Conservation (phyloP, 2,113 vertebrate genomes). For the Ammodytes dubius region DNA sequence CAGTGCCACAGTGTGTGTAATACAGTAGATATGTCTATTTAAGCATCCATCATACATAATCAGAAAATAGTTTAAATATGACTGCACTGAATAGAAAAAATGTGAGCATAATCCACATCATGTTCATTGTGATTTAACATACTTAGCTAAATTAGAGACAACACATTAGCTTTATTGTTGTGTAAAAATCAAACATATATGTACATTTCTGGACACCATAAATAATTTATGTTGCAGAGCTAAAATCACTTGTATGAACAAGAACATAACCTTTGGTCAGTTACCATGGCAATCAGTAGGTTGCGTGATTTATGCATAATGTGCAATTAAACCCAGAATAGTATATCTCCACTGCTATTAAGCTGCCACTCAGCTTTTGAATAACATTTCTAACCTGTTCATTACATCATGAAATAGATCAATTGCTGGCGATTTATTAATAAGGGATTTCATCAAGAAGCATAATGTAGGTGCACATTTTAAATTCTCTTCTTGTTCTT, state of each 20-base stretch:
- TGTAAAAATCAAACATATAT: constrained; percentile 7
- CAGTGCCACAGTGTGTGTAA: constrained; percentile 28
- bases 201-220: too few relatives aligned
- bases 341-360: neutral
- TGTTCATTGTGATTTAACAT: neutral
- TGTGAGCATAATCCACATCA: constrained; percentile 37
- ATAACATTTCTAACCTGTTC: constrained; percentile 6
- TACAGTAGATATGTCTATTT: constrained; percentile 39
- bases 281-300: neutral
- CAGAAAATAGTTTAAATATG: constrained; percentile 43
- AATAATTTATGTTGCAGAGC: too few relatives aligned
- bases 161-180: constrained; percentile 15
- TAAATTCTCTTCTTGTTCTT: neutral
- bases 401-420: constrained; percentile 29
- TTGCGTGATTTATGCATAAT: too few relatives aligned
- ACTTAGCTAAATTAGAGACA: constrained; percentile 11
- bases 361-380: constrained; percentile 12
- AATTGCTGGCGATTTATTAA: constrained; percentile 9
- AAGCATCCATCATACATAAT: constrained; percentile 43
- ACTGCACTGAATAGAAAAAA: constrained; percentile 22
- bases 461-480: constrained; percentile 10
- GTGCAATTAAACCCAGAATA: neutral
- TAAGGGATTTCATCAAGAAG: constrained; percentile 16
- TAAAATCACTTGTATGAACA: neutral
- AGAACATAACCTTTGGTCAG: neutral